Conservation (phyloP, 2,113 vertebrate genomes). For the Rostratula benghalensis region DNA sequence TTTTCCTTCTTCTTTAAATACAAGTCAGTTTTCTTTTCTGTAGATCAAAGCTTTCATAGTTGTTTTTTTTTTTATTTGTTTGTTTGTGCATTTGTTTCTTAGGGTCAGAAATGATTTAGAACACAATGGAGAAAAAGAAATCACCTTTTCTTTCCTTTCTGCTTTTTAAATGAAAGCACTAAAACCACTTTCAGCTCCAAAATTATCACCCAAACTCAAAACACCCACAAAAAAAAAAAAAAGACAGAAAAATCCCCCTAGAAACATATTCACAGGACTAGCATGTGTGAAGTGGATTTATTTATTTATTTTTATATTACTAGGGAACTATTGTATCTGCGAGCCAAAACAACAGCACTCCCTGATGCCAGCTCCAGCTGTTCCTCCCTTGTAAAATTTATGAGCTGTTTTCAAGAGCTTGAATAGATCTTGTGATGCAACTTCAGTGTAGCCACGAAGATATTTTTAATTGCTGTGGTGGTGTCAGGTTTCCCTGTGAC, state of each 20-base stretch:
- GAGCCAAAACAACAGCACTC: conserved; percentile 63
- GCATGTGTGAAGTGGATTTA: neutral
- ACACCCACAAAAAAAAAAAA: neutral
- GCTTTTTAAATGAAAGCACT: neutral
- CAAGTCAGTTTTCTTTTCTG: neutral
- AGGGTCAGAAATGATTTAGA: conserved; percentile 36
- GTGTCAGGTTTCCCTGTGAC: neutral
- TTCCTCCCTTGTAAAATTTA: conserved; percentile 63
- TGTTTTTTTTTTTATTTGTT: neutral
- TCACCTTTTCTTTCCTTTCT: neutral
- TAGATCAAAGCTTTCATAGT: conserved; percentile 16
- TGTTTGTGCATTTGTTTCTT: conserved; percentile 9
- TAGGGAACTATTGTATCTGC: conserved; percentile 50
- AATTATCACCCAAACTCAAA: neutral
- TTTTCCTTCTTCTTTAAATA: conserved; percentile 27
- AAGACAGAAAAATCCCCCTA: neutral
- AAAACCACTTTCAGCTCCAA: neutral
- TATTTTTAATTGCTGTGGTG: neutral
- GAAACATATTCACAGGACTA: neutral
- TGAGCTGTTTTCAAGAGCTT: conserved; percentile 42
- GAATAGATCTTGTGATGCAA: conserved; percentile 6
- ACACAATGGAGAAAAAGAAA: neutral
- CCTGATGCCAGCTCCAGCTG: conserved; percentile 64
- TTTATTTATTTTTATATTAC: neutral
- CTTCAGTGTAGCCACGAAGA: neutral